Conservation (phyloP, 2,888 invertebrate species). For the Stratiomys singularior region DNA sequence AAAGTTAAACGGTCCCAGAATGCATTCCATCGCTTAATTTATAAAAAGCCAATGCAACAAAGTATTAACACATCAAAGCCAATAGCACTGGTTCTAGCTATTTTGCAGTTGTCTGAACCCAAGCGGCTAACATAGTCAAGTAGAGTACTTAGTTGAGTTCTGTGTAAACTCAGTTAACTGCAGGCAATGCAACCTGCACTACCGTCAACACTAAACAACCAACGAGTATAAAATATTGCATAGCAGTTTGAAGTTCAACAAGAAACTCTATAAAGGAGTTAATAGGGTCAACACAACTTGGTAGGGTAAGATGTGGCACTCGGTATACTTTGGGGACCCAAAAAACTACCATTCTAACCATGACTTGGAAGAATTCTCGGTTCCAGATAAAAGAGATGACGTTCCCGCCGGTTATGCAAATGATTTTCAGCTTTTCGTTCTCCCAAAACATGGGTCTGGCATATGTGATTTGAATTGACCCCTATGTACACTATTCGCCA, state of each 20-base stretch:
- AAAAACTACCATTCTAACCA: no score
- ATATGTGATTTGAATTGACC: background rate
- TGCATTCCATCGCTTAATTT: constrained; percentile 16
- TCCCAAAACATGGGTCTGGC: background rate
- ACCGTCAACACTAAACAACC: no score
- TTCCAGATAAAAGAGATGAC: no score
- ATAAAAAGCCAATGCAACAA: constrained; percentile 10
- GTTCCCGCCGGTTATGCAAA: no score
- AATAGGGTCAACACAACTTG: background rate
- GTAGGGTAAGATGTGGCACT: background rate
- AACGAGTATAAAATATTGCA: background rate
- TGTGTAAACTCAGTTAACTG: background rate
- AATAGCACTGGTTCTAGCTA: background rate
- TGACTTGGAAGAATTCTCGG: no score
- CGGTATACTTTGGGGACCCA: no score
- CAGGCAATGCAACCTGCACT: no score
- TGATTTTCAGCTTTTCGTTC: no score
- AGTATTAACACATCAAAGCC: constrained; percentile 18
- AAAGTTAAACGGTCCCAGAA: constrained; percentile 7
- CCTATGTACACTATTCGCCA: background rate
- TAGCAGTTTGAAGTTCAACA: constrained; percentile 30
- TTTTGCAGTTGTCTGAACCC: background rate
- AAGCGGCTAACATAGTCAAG: background rate
- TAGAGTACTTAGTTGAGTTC: background rate
- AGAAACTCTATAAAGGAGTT: background rate